Evolutionary conservation across 2,888 invertebrate species (phyloP).

Genomic region (Ichneumoninae sp.): DNA sequence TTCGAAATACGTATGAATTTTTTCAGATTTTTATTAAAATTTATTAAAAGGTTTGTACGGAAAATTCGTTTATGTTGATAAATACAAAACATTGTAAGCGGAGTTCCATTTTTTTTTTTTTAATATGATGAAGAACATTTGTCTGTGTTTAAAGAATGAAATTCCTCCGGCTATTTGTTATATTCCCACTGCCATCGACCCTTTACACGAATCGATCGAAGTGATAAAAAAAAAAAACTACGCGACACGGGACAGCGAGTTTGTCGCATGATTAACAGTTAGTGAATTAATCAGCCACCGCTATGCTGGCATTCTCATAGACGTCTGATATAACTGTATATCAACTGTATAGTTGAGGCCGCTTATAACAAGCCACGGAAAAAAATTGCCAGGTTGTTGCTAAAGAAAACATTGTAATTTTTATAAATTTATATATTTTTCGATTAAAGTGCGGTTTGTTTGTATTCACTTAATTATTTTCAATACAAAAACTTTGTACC

Average conservation of each 20-base stretch:
- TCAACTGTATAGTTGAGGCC: slow-evolving; percentile 35
- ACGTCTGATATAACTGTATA: slow-evolving; percentile 30
- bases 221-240: neutral
- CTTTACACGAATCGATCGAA: neutral
- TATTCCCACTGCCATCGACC: neutral
- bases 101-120: no score
- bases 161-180: neutral
- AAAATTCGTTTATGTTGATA: no score
- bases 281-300: slow-evolving; percentile 15
- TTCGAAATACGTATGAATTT: no score
- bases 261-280: slow-evolving; percentile 20
- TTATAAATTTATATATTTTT: neutral
- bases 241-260: neutral
- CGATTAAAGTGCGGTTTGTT: neutral
- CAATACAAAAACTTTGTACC: no score
- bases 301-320: slow-evolving; percentile 10
- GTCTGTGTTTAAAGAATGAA: no score
- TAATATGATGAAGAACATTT: no score
- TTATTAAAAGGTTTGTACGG: no score
- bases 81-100: no score
- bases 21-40: no score
- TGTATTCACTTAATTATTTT: no score
- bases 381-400: neutral
- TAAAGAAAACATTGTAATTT: neutral
- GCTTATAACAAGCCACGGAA: slow-evolving; percentile 35